phyloP scores from a whole-genome alignment of 2,113 vertebrate species.

The Otocyon megalotis region DNA sequence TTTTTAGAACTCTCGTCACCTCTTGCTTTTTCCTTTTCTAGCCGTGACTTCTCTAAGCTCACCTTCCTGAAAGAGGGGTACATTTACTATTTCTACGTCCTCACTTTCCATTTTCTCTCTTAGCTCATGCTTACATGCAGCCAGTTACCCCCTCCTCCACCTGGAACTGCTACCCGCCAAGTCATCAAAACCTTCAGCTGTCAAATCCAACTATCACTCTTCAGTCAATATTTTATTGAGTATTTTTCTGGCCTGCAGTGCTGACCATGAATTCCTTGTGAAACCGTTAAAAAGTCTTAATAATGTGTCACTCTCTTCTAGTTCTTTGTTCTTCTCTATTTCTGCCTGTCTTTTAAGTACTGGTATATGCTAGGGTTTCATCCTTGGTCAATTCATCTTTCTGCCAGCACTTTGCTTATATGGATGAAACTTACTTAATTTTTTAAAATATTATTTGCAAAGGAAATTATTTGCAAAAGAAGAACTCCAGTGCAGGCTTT shows the following conservation, averaged over 20 bases:
- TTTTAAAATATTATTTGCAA: not conserved
- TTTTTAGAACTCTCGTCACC: not conserved
- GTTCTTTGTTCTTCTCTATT: not conserved
- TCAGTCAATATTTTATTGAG: not conserved
- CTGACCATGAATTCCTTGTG: not conserved
- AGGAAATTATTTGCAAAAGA: not conserved
- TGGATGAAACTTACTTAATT: not conserved
- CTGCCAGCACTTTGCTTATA: not conserved
- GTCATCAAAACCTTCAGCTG: not conserved
- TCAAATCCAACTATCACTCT: not conserved
- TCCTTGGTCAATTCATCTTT: not conserved
- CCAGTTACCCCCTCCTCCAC: not conserved
- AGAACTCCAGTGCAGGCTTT: not conserved
- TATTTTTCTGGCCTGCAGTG: not conserved
- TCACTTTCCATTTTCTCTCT: not conserved
- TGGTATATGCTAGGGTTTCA: not conserved
- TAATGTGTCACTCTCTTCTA: not conserved
- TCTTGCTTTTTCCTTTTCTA: not conserved
- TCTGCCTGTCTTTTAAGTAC: slow-evolving; percentile 5
- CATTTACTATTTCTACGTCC: not conserved
- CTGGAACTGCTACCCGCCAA: not conserved
- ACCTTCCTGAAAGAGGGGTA: not conserved
- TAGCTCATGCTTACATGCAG: not conserved
- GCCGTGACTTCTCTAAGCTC: not conserved
- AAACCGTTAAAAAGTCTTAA: not conserved